Conservation (phyloP, 2,113 vertebrate species). For the Oceanites oceanicus region DNA sequence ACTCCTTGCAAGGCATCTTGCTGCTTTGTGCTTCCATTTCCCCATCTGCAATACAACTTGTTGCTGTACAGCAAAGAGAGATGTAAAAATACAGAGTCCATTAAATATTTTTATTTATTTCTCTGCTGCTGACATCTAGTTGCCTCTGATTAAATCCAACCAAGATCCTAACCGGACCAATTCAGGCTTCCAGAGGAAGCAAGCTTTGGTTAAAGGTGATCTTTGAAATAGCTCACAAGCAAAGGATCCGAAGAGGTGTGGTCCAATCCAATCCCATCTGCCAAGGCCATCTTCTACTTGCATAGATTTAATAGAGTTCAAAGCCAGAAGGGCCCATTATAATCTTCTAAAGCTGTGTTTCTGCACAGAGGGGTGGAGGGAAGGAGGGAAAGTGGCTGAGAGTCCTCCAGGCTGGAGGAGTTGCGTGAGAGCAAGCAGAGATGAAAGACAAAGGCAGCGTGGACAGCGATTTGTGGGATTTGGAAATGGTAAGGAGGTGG, state of each 20-base stretch:
- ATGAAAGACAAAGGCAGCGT: accelerated
- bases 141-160: background rate
- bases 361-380: background rate
- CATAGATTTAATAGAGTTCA: background rate
- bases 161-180: background rate
- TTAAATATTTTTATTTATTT: background rate
- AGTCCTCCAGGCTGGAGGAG: background rate
- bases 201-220: background rate
- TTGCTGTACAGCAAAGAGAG: background rate
- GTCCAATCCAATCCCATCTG: background rate
- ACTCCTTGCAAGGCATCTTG: background rate
- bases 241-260: background rate
- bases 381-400: background rate
- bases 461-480: accelerated
- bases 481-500: background rate
- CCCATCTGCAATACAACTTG: background rate
- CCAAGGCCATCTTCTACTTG: background rate
- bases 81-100: accelerated
- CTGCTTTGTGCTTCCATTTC: background rate
- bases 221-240: background rate
- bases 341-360: background rate
- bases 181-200: background rate
- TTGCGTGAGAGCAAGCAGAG: background rate
- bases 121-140: background rate
- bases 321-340: background rate